Evolutionary conservation across 2,113 vertebrate genomes (phyloP), one percentile per base, ranked within the genome.

Genomic region (Opisthocomus hoazin): DNA sequence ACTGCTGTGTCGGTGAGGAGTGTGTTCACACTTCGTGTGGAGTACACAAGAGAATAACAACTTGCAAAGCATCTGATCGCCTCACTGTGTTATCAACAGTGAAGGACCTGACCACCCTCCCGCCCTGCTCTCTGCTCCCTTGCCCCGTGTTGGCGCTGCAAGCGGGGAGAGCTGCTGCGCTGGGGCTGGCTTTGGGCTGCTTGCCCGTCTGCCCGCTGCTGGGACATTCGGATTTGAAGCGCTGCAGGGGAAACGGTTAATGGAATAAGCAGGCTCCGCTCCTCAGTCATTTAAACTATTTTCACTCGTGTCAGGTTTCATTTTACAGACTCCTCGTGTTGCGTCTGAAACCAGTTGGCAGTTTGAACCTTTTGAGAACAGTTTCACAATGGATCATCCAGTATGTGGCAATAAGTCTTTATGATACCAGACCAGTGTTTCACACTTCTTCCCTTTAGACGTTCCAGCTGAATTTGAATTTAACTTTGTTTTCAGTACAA

Each of bases 131-230:
- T 22, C 29, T 0, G 1, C 46, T 51, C 11, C 13, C 24, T 57
- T 0, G 0, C 14, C 15, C n/a, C 1, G 0, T 19, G 32, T 5
- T 0, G 15, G 34, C 24, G 12, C 3, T 29, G 32, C 46, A 18
- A 12, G 1, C 2, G 12, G 58, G 57, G 41, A 23, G 37, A 85
- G 21, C 56, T 21, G 37, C 63, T 53, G 34, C 4, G 1, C 2
- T 48, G 66, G 21, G 12, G 15, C 11, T 32, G 45, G 60, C 5
- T 15, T 51, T 57, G 50, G 34, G 36, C 46, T 61, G 56, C 34
- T 78, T 26, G 5, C n/a, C 51, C 24, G 37, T 24, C 58, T 46
- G 75, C 46, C 54, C 46, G 2, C 26, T n/a, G 51, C 56, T n/a
- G 34, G 15, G 63, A 27, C 46, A 4, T 24, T 6, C 17, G 32